Percentiles rank a stretch among this genome's conserved stretches.
These are phyloP conservation scores for Acronicta alni DNA, from an alignment of 2,888 invertebrate species.

Conservation along the genomic window DNA sequence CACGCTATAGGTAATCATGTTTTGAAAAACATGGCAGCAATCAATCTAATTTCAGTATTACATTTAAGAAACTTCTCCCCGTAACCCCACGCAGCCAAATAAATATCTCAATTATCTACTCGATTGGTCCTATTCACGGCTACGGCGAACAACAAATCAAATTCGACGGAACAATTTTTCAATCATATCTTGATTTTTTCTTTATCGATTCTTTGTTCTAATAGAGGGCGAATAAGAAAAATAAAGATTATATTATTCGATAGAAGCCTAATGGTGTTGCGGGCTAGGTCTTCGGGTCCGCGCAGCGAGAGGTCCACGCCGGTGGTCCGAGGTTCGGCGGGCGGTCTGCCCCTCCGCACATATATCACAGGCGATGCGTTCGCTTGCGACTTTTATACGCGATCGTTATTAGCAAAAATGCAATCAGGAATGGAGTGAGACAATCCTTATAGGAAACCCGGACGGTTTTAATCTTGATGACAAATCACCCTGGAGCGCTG, in stretches of 20 bases:
- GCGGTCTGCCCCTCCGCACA: conserved; percentile 55
- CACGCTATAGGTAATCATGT: too few relatives aligned
- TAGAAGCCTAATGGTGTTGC: conserved; percentile 38
- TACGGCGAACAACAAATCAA: conserved; percentile 56
- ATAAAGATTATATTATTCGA: conserved; percentile 56
- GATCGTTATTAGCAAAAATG: conserved; percentile 59
- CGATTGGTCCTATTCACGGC: conserved; percentile 58
- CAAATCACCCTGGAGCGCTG: conserved; percentile 28
- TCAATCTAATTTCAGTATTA: conserved; percentile 6
- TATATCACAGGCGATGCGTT: conserved; percentile 53
- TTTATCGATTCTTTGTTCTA: conserved; percentile 52
- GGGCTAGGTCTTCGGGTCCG: conserved; percentile 34
- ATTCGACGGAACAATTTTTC: conserved; percentile 51
- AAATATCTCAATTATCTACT: conserved; percentile 59
- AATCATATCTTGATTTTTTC: conserved; percentile 49
- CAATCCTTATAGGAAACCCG: conserved; percentile 52
- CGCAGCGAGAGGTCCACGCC: conserved; percentile 63
- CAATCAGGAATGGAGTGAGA: conserved; percentile 45
- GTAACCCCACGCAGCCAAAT: conserved; percentile 41
- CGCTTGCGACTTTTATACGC: conserved; percentile 53
- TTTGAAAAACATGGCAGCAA: conserved; percentile 12
- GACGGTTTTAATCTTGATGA: conserved; percentile 44
- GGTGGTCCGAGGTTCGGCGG: conserved; percentile 65
- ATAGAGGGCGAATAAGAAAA: conserved; percentile 47
- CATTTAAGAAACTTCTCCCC: conserved; percentile 10